Base-by-base conservation (phyloP, 2,113 vertebrate genomes). In the Malurus elegans region DNA sequence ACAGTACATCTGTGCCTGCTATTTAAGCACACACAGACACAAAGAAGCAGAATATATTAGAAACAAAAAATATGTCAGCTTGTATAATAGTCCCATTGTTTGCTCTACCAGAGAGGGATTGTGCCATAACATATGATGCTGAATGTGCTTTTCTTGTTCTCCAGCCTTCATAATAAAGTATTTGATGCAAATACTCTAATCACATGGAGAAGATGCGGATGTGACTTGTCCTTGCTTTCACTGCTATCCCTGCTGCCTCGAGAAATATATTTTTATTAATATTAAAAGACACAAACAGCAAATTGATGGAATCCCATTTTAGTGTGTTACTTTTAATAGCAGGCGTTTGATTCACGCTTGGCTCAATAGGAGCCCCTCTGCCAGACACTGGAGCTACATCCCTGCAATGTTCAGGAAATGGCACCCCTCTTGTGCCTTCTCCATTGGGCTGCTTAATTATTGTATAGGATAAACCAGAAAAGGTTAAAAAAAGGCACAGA, bases 271-370 rank as follows among this genome's bases (percentile, higher is more conserved):
- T 96, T 96, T 91, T 93, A 94, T 80, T 65, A 98, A 98, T 98
- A 98, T 98, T 98, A 97, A 98, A 98, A 98, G 97, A 92, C 66
- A 88, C 90, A 96, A 95, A 96, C 79, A 67, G 96, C 88, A 98
- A 92, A 98, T 98, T 97, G 97, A 98, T 98, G 97, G 69, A 98
- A 97, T 97, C 96, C 92, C 97, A 95, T 96, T 98, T 97, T 98
- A 97, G 97, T 98, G 96, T 96, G 81, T 79, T 97, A 97, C 97
- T 84, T 94, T 89, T 93, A 94, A 95, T 92, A 94, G 91, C 91
- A 95, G 80, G 80, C 78, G 38, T 56, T 90, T 83, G 90, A 97
- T 97, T 96, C 95, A 90, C 90, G 91, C 95, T 89, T 95, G 93
- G 92, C 98, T 98, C 97, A 98, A 97, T 97, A 97, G 10, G 44